Conservation (phyloP, 2,113 vertebrate species). For the Apeltes quadracus region DNA sequence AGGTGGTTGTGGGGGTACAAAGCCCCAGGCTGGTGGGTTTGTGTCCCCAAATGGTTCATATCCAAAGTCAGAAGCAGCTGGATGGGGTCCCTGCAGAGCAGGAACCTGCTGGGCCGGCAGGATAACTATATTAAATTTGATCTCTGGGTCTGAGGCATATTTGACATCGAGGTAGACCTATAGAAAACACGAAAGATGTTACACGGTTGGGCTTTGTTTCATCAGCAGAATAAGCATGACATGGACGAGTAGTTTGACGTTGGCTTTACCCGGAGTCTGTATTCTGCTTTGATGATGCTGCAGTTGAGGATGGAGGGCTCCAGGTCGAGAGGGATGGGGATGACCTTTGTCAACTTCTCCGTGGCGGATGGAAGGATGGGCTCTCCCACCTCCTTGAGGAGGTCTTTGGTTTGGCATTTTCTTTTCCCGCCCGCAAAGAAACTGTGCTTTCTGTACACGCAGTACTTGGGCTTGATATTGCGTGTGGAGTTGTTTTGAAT, state of each 20-base stretch:
- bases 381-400: slow-evolving; percentile 72
- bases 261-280: slow-evolving; percentile 73
- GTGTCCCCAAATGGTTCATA: slow-evolving; percentile 35
- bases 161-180: slow-evolving; percentile 75
- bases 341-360: slow-evolving; percentile 45
- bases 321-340: slow-evolving; percentile 55
- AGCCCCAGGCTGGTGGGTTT: slow-evolving; percentile 16
- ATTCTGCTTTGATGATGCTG: slow-evolving; percentile 67
- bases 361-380: slow-evolving; percentile 57
- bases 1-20: slow-evolving; percentile 12
- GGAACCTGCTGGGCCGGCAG: slow-evolving; percentile 23
- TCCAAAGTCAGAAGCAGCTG: slow-evolving; percentile 33
- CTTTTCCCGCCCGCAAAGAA: slow-evolving; percentile 64
- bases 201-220: background rate
- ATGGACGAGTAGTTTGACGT: background rate
- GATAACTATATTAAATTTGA: slow-evolving; percentile 71
- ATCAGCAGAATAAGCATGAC: background rate
- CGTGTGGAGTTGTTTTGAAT: slow-evolving; percentile 75
- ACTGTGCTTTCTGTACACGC: slow-evolving; percentile 73
- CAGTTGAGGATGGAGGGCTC: slow-evolving; percentile 71
- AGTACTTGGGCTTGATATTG: slow-evolving; percentile 74
- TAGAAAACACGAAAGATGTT: background rate
- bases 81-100: background rate
- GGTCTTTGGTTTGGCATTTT: slow-evolving; percentile 44
- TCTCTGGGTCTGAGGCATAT: slow-evolving; percentile 68